Base-by-base conservation (phyloP, 2,113 vertebrate genomes). In the Xiphophorus couchianus region DNA sequence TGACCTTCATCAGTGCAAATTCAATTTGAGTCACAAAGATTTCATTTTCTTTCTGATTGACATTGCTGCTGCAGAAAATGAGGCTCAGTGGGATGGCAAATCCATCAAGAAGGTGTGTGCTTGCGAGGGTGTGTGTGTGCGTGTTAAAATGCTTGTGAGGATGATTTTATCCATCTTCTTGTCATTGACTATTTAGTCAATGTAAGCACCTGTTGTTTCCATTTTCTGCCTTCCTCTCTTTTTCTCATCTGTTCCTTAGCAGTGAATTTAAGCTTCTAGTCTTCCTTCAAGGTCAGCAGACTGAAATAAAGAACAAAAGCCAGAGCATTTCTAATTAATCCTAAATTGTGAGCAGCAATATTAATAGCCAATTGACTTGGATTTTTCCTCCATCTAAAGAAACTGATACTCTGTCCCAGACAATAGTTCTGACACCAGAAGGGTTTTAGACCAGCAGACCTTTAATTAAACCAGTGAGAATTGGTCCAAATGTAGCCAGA, bases 1-100 rank as follows among this genome's bases (percentile, higher is more conserved):
- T 66, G 83, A 90, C 89, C 90, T 92, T 90, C 90, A 83, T 88
- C 89, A 78, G 73, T 29, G 86, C 85, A 88, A 90, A 90, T 90
- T 88, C 85, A 88, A 90, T 90, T 84, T 84, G 76, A 84, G 72
- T 79, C 48, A 60, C 86, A 88, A 84, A 88, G 86, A 90, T 86
- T 88, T 89, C 89, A 88, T 86, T 92, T 84, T 87, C 83, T 69
- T 82, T 81, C 76, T 85, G 82, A 90, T 76, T 83, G 90, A 89
- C 85, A 78, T 80, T 83, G 82, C 65, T 35, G 66, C 78, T 63
- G 76, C 13, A 28, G 73, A 70, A 77, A 76, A 66, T 27, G 75
- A 84, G 76, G 69, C 74, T 9, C 8, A 8, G 69, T 28, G 62
- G 62, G 71, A 66, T 65, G 79, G 17, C 28, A 74, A 54, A 58